Evolutionary conservation across 2,113 vertebrate species (phyloP).

Genomic region (Plotosus lineatus): DNA sequence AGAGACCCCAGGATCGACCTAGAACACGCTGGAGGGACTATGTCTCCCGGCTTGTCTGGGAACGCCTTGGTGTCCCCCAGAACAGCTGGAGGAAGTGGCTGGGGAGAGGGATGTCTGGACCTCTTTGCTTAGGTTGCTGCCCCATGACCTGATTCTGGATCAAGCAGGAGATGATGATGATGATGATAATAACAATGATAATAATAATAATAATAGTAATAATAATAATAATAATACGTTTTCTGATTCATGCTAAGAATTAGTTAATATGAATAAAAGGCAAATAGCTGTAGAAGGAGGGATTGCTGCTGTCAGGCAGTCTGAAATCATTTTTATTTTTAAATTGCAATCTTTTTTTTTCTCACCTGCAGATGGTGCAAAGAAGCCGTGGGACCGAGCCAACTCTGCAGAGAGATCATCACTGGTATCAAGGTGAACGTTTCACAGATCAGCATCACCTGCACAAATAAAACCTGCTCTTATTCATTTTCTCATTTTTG

Average conservation of each 20-base stretch:
- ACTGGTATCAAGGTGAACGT: slow-evolving; percentile 85
- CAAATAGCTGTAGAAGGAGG: not conserved
- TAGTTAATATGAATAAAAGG: not conserved
- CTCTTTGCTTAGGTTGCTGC: too few relatives aligned
- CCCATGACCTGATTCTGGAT: too few relatives aligned
- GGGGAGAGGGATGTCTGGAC: too few relatives aligned
- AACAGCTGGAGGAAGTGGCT: too few relatives aligned
- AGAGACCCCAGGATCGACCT: too few relatives aligned
- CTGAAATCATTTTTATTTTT: slow-evolving; percentile 7
- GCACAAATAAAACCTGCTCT: not conserved
- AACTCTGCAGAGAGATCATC: slow-evolving; percentile 93
- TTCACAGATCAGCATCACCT: not conserved
- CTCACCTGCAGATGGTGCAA: slow-evolving; percentile 79
- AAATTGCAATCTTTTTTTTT: too few relatives aligned
- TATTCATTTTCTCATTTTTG: too few relatives aligned
- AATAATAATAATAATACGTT: not conserved
- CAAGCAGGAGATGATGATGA: too few relatives aligned
- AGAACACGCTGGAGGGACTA: too few relatives aligned
- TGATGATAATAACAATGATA: not conserved
- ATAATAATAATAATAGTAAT: not conserved
- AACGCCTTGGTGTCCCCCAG: too few relatives aligned
- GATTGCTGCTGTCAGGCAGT: not conserved
- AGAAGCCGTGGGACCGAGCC: slow-evolving; percentile 96
- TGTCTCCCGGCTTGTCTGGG: too few relatives aligned
- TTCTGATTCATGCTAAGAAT: not conserved